Conservation (phyloP, 1,140 invertebrate genomes). For the Battus philenor region DNA sequence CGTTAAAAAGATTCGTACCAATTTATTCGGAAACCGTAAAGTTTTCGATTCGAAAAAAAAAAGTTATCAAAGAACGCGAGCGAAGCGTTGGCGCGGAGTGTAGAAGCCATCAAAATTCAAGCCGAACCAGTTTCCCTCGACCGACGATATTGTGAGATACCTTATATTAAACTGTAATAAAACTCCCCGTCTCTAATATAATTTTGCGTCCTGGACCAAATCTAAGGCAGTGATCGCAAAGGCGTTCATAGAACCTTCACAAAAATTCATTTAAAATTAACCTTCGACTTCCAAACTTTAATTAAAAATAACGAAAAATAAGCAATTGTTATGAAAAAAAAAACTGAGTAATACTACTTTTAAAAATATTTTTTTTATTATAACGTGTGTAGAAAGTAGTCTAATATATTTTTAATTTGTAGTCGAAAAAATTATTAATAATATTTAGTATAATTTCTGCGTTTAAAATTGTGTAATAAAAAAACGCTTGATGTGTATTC, state of each 20-base stretch:
- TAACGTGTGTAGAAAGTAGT: no score
- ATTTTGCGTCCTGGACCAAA: constrained; percentile 44
- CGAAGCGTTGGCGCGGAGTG: constrained; percentile 32
- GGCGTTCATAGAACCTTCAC: no score
- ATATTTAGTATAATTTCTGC: no score
- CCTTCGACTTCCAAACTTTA: no score
- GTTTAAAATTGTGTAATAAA: neutral
- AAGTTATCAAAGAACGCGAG: constrained; percentile 48
- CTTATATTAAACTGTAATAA: constrained; percentile 71
- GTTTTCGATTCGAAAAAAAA: constrained; percentile 43
- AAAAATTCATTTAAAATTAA: no score
- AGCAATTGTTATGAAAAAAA: no score
- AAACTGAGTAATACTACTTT: no score
- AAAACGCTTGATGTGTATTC: constrained; percentile 17
- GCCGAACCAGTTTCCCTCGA: constrained; percentile 40
- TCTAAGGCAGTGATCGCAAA: constrained; percentile 30
- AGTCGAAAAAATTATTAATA: no score
- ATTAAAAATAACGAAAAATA: no score
- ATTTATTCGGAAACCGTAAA: constrained; percentile 38
- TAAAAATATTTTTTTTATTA: no score
- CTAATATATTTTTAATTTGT: no score
- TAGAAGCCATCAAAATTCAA: constrained; percentile 53
- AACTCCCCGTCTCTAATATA: constrained; percentile 60
- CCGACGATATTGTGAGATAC: constrained; percentile 58
- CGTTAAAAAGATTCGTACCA: constrained; percentile 25